phyloP scores from a whole-genome alignment of 37 sponge, comb jelly and placozoan genomes.

The Hexactinellida sp. region DNA sequence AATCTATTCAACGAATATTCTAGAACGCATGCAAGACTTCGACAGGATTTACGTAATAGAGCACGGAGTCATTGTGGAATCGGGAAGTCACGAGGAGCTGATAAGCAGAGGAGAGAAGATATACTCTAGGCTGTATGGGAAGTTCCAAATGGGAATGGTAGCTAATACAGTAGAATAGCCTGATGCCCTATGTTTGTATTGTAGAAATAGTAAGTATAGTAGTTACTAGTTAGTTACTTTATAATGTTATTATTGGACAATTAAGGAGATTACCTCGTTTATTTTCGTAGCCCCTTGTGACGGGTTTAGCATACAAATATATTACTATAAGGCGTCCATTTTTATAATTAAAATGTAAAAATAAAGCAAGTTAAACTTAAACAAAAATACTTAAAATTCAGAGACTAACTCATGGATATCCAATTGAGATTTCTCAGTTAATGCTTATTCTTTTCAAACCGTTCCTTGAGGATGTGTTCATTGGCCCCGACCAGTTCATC shows the following conservation, averaged over 20 bases:
- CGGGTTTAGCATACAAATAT: no score
- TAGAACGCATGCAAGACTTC: conserved; percentile 31
- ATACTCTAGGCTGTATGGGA: conserved; percentile 1
- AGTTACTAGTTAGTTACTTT: background rate
- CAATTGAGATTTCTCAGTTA: no score
- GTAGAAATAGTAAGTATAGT: no score
- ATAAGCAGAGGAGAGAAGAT: background rate
- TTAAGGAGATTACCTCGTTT: no score
- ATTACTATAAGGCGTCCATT: no score
- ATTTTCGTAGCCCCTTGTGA: no score
- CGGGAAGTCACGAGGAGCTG: conserved; percentile 37
- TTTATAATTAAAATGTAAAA: no score
- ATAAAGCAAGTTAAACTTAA: no score
- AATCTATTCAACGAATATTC: conserved; percentile 27
- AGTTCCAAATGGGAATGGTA: background rate
- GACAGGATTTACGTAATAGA: conserved; percentile 38
- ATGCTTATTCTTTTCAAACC: background rate
- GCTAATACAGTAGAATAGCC: no score
- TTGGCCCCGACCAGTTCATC: background rate
- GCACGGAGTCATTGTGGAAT: conserved; percentile 34
- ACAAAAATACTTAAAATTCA: no score
- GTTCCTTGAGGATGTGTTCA: background rate
- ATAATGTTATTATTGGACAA: background rate
- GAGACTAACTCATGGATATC: no score
- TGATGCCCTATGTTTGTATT: no score